Evolutionary conservation across 1,140 invertebrate genomes (phyloP), one percentile per base, ranked within the genome.

Genomic region (Drosophila nigrodunni): DNA sequence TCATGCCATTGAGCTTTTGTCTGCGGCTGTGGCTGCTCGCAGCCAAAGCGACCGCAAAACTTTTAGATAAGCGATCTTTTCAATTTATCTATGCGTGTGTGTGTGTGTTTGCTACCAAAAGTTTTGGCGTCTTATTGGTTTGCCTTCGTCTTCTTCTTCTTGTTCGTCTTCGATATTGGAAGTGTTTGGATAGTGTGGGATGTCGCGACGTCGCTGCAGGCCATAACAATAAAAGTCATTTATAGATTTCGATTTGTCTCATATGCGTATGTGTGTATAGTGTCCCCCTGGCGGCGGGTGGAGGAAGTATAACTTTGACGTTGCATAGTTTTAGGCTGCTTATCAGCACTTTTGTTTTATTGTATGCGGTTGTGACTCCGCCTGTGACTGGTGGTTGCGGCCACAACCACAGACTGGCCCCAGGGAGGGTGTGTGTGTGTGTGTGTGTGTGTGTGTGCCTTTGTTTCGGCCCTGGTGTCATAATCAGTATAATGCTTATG

Each of bases 401-500:
- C 18, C 21, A 10, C n/a, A 7, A 15, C 5, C 43, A 13, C 25
- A 50, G 35, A 15, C 10, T 37, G 43, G 35, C 35, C 46, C 9
- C 35, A 4, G 13, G 44, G 39, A 39, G 34, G 11, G 7, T 15
- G 15, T 15, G 15, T 15, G n/a, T n/a, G n/a, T 58, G 46, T 15
- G 41, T 37, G 43, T n/a, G 47, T 13, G 43, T 8, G 10, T 7
- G 7, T 18, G 13, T 18, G 44, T 25, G 72, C 59, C 47, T 80
- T 85, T 77, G 72, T 74, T 58, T 54, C 58, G 44, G 18, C 47
- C 9, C 13, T 58, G 80, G 90, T 91, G 90, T 91, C 90, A 91
- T 91, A 91, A 91, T 91, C 86, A 88, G 73, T 77, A 90, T 91
- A 77, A 91, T 87, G 86, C 90, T 91, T 91, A 91, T 90, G 89